phyloP scores from a whole-genome alignment of 2,113 vertebrate genomes.

The Panthera uncia region DNA sequence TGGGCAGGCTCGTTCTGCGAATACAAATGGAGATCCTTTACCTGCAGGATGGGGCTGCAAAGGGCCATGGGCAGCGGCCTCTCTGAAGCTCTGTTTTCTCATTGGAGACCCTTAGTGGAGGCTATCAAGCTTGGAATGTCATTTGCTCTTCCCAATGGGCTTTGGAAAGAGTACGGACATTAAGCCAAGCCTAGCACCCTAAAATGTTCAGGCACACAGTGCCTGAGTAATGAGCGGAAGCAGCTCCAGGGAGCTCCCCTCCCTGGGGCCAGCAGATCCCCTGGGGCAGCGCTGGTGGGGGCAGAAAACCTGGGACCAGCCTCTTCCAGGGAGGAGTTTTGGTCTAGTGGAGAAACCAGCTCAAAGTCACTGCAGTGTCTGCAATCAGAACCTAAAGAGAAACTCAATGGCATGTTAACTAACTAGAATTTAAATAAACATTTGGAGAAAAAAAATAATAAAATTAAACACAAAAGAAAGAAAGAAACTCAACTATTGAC shows the following conservation, averaged over 20 bases:
- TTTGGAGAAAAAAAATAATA: no score
- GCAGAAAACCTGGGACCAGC: background rate
- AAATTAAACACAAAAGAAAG: background rate
- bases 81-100: background rate
- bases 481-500: background rate
- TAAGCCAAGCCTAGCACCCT: background rate
- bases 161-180: background rate
- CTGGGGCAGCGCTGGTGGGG: accelerated
- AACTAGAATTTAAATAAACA: background rate
- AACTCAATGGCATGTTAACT: background rate
- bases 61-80: background rate
- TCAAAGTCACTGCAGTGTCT: background rate
- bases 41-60: background rate
- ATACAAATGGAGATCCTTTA: background rate
- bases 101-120: background rate
- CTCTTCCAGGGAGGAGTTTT: background rate
- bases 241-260: background rate
- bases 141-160: background rate
- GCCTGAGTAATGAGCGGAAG: background rate
- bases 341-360: background rate
- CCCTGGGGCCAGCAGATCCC: accelerated
- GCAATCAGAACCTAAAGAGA: accelerated
- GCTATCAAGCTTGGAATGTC: background rate
- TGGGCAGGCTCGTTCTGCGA: background rate
- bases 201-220: background rate